A percentile compares a stretch with the other conserved stretches of the same genome.
Conservation (phyloP, 1,140 invertebrate genomes). For the Lordiphosa collinella region DNA sequence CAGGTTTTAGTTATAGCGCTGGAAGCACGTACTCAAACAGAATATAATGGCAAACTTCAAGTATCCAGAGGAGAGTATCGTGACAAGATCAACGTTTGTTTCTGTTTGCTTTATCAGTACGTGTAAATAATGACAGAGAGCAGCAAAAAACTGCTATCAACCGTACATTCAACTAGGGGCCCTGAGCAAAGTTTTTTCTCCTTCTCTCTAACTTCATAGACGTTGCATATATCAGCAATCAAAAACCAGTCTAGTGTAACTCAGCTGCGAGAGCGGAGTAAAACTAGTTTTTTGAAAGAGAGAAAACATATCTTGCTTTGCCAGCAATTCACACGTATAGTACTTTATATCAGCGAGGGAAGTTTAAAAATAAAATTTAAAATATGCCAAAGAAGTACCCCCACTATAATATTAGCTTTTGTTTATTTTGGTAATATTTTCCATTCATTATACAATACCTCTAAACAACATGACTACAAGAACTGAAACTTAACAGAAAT, state of each 20-base stretch:
- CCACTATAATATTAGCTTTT: too few species aligned
- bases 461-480: too few species aligned
- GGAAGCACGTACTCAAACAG: too few species aligned
- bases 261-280: conserved; percentile 34
- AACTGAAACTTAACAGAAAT: too few species aligned
- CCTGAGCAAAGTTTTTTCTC: conserved; percentile 16
- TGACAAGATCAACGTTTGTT: conserved; percentile 33
- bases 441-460: too few species aligned
- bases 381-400: too few species aligned
- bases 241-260: conserved; percentile 56
- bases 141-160: conserved; percentile 14
- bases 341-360: background rate
- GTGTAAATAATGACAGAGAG: conserved; percentile 24
- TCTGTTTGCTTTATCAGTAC: conserved; percentile 27
- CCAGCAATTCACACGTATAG: conserved; percentile 6
- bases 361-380: too few species aligned
- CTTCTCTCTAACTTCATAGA: conserved; percentile 16
- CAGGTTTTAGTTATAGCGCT: background rate
- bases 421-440: too few species aligned
- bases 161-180: conserved; percentile 57
- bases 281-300: conserved; percentile 49
- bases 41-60: conserved; percentile 1
- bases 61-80: conserved; percentile 16
- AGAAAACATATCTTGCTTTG: background rate
- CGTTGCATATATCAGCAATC: conserved; percentile 8